Evolutionary conservation across 1,140 invertebrate species (phyloP), one percentile per base, ranked within the genome.

Genomic region (Drosophila mauritiana): DNA sequence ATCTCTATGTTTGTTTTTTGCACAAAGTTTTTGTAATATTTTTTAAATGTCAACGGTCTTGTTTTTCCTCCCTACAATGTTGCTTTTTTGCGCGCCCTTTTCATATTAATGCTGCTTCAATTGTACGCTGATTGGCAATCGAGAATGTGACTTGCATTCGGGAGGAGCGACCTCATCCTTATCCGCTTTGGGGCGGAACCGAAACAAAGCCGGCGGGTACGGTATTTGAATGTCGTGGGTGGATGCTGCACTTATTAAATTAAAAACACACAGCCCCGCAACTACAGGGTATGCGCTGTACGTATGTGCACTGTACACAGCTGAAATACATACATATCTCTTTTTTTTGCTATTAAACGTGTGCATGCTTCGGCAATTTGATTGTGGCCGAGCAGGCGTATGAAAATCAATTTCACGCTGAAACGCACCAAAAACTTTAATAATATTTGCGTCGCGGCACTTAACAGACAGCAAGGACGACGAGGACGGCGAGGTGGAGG

Each of bases 401-500:
- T 88, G 84, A 88, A 88, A 88, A 88, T 88, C 84, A 88, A 88
- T 88, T 88, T 88, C 80, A 88, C 84, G 84, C 84, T 85, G 84
- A 88, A 88, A 80, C 84, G 84, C 86, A 88, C 84, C 84, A 88
- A 89, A 90, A 88, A 88, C 83, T 88, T 88, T 88, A 86, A 86
- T 86, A 88, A 86, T 86, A 86, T 86, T 88, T 86, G 82, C 83
- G 82, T 73, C 79, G 79, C 83, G 79, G 84, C 83, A 88, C 83
- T 86, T 86, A 86, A 88, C 82, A 76, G 82, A 88, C 79, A 70
- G 63, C 54, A 54, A 37, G 58, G 49, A 55, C 45, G 34, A 8
- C 4, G 15, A 17, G 25, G 64, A 52, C n/a, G 25, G 17, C 17
- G 1, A 22, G 17, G 42, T 4, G 42, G 17, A 43, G 64, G 64